These are phyloP conservation scores for Parus major DNA, from an alignment of 2,113 vertebrate species.

Conservation along the genomic window DNA sequence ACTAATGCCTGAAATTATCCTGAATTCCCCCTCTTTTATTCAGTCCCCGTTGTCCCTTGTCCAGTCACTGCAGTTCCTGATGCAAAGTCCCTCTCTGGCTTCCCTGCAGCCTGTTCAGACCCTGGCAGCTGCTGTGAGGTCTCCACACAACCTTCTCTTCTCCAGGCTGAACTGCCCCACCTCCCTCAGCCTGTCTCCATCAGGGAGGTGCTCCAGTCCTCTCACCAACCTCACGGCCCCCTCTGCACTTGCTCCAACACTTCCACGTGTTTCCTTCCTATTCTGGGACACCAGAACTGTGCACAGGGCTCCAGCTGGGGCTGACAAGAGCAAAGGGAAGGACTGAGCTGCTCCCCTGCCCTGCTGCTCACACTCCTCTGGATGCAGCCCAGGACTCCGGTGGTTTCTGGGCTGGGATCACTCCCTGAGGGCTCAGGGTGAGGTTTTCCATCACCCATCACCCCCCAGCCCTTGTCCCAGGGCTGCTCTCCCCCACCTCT, in stretches of 20 bases:
- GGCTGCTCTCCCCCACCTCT: background rate
- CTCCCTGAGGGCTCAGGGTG: background rate
- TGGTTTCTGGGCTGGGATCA: background rate
- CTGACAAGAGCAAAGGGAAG: background rate
- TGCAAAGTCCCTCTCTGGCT: background rate
- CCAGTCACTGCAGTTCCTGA: background rate
- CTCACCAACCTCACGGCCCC: background rate
- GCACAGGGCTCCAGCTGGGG: background rate
- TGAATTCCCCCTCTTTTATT: background rate
- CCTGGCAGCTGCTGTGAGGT: background rate
- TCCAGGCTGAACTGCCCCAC: background rate
- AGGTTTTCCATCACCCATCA: background rate
- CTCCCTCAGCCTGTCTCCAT: background rate
- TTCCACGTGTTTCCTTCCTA: background rate
- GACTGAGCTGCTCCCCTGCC: background rate
- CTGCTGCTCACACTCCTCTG: background rate
- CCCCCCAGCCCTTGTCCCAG: background rate
- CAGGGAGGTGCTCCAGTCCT: background rate
- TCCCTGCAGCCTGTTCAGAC: background rate
- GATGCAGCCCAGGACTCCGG: background rate
- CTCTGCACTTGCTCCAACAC: background rate
- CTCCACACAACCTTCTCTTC: background rate
- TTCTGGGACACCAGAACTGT: background rate
- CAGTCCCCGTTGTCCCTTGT: background rate
- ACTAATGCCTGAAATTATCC: too few species aligned